Base-by-base conservation (phyloP, 2,797 vertebrate species). In the Catostomus latipinnis region DNA sequence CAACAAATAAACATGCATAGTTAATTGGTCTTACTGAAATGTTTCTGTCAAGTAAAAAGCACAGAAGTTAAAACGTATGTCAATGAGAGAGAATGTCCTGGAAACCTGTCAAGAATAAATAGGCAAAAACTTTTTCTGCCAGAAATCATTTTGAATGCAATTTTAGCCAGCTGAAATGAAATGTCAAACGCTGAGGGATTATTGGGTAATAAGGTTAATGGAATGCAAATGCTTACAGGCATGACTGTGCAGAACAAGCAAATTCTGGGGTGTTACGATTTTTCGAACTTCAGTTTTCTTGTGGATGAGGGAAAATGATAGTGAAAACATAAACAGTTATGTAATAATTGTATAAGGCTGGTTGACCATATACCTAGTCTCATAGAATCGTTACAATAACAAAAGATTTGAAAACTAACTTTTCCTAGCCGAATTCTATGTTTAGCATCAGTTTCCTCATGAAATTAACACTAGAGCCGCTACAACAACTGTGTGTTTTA, bases 161-260 rank as follows among this genome's bases (percentile, higher is more conserved):
- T 74, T 74, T 65, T 48, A 45, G 66, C 60, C 63, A 52, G 14
- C 52, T 57, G 61, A 78, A 82, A 82, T 83, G 67, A 75, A 85
- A 81, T 82, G 78, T 60, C 71, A 81, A 58, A 70, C 74, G 49
- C 50, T 18, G 74, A 80, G 68, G 62, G 52, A 81, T 74, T 81
- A 62, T 74, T 62, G 73, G 43, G 71, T 75, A 81, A 82, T 57
- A 82, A 54, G 75, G 71, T 78, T 82, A 82, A 87, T 82, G 54
- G 85, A 84, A 75, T 63, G 71, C 78, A 82, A 81, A 71, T 78
- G 73, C 78, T 71, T 67, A 82, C 76, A 73, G 76, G 46, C 66
- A 63, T 80, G 72, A 69, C 22, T 62, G 14, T 72, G 61, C 53
- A 53, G 52, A 69, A 71, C 77, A 70, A 76, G 68, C 67, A 66